Base-by-base conservation (phyloP, 2,797 vertebrate genomes). In the Tolypeutes matacus region DNA sequence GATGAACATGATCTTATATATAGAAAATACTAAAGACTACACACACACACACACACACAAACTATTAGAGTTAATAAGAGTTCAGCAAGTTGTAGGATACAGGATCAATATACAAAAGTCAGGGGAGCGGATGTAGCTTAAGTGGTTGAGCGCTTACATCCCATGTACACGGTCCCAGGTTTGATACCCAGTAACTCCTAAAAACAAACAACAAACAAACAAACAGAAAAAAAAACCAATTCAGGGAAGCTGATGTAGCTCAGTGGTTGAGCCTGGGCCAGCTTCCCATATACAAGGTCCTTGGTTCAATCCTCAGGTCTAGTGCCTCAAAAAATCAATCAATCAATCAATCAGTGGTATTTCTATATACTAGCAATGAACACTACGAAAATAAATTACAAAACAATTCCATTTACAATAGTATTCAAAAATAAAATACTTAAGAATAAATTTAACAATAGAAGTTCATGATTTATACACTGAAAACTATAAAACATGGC, bases 331-430 rank as follows among this genome's bases (percentile, higher is more conserved):
- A 46, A 46, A 46, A 46, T 46, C 46, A 46, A 46, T 46, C 46
- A 46, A 46, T 46, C 46, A 53, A 53, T 14, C 17, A 17, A 77
- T 53, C 65, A 62, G 34, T n/a, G 87, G 46, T 27, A 91, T 78
- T 53, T 91, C 60, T 75, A 75, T n/a, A 75, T 2, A n/a, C 36
- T 36, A 85, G 73, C 84, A 85, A 85, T 42, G 34, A 95, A 70
- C 31, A 69, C 76, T 15, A 17, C 13, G 91, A 88, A 92, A 10
- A 9, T 64, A 31, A 88, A 80, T 73, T 25, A 81, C 39, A 70
- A 93, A 77, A 86, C 18, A 83, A 56, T 69, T 80, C 49, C 42
- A 49, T 62, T 64, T 36, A 75, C 0, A 46, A 53, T 49, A 84
- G 36, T 69, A 76, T 25, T 29, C 14, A 86, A 73, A 89, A 80